phyloP scores from a whole-genome alignment of 2,797 vertebrate species.

The Dicrostonyx torquatus region DNA sequence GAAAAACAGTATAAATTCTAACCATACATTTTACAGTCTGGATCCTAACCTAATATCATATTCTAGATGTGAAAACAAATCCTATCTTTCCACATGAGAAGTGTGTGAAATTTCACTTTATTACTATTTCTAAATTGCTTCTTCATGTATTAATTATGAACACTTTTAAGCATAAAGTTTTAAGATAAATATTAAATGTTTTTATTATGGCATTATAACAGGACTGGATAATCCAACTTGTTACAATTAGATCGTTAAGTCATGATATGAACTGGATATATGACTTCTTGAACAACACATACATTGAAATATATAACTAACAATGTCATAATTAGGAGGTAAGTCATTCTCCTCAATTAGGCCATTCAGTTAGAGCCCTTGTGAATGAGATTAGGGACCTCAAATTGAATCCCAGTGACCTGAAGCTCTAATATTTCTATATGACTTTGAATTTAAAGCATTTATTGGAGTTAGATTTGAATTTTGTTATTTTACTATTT shows the following conservation, averaged over 20 bases:
- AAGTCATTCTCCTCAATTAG: not conserved
- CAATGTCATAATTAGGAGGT: not conserved
- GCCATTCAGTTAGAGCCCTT: not conserved
- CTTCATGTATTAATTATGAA: not conserved
- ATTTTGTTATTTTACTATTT: not conserved
- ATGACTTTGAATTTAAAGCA: not conserved
- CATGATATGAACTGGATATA: too few relatives aligned
- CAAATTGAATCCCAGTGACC: not conserved
- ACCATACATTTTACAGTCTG: not conserved
- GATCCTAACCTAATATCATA: not conserved
- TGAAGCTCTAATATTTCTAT: not conserved
- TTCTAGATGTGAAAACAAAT: not conserved
- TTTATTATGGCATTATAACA: not conserved
- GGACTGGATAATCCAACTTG: not conserved
- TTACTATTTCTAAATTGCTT: not conserved
- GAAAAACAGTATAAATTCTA: not conserved
- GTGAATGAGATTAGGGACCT: too few relatives aligned
- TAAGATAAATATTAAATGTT: not conserved
- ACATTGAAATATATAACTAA: not conserved
- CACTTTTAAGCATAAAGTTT: not conserved
- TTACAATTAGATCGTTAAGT: too few relatives aligned
- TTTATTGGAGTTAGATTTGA: not conserved
- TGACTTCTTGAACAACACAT: not conserved
- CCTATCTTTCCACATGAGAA: rapidly evolving
- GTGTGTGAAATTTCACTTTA: not conserved